Evolutionary conservation across 2,888 invertebrate species (phyloP), one percentile per base, ranked within the genome.

Genomic region (Hetaerina titia): DNA sequence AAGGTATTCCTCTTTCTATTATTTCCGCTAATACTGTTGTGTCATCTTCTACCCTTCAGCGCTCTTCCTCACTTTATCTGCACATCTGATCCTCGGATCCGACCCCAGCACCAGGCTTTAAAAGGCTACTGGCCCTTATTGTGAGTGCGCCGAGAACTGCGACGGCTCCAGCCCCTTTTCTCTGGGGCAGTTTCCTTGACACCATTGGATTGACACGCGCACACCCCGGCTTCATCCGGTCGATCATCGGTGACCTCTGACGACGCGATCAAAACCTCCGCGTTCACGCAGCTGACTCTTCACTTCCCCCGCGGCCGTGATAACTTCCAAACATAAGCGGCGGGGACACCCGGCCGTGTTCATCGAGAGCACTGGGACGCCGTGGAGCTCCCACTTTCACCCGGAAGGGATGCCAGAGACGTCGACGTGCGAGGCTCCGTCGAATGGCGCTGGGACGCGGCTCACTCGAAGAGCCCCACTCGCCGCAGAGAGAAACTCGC

Each of bases 361-460:
- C 17, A 17, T 60, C 11, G 60, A 60, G 60, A 15, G 60, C 60
- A 69, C 19, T 13, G 31, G 81, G 31, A 13, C 81, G 31, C 22
- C 11, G 13, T 13, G 31, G 31, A 81, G 81, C 81, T n/a, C 69
- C 31, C 81, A 15, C 25, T 81, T 81, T 25, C 81, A 81, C 81
- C 81, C 81, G 81, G 81, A 81, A 81, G 81, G 81, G 81, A 81
- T 81, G 81, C 31, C 81, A 81, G 22, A 1, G 81, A 31, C 31
- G 81, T 81, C 81, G 25, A n/a, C 45, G 81, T 31, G 45, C 45
- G 45, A 45, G 45, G 2, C 45, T 45, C 45, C 4, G 45, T 45
- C 45, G 25, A 81, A 31, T 8, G 15, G 69, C 8, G 81, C 25
- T 0, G 31, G 81, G 22, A 22, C 19, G 69, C n/a, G 69, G 45